These are phyloP conservation scores for Drosophila novamexicana DNA, from an alignment of 1,140 invertebrate genomes.

Conservation along the genomic window DNA sequence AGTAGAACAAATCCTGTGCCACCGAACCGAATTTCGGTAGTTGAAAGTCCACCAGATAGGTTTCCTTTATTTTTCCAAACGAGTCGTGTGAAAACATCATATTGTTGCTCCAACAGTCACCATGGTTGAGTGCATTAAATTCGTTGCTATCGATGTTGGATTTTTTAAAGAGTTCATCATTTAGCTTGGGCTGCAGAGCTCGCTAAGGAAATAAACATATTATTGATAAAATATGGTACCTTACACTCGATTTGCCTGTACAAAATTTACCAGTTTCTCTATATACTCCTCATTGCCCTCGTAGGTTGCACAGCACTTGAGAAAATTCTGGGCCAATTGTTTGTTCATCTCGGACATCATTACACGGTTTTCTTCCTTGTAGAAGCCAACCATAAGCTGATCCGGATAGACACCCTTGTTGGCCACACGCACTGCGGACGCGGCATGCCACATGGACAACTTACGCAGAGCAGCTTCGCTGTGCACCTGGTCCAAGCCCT, in stretches of 20 bases:
- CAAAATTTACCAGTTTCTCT: constrained; percentile 53
- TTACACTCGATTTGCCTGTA: background rate
- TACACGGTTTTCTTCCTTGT: constrained; percentile 41
- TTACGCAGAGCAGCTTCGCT: constrained; percentile 84
- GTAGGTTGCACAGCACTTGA: constrained; percentile 49
- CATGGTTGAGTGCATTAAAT: constrained; percentile 88
- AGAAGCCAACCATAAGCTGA: constrained; percentile 35
- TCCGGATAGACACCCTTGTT: constrained; percentile 82
- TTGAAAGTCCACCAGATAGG: constrained; percentile 69
- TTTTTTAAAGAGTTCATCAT: constrained; percentile 45
- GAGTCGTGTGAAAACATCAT: constrained; percentile 87
- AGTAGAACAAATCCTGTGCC: constrained; percentile 66
- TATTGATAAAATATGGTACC: background rate
- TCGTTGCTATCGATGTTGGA: constrained; percentile 77
- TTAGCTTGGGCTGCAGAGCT: constrained; percentile 16
- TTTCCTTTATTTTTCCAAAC: constrained; percentile 77
- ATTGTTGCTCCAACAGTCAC: constrained; percentile 86
- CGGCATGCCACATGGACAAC: constrained; percentile 86
- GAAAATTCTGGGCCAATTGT: constrained; percentile 21
- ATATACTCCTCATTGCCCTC: constrained; percentile 55
- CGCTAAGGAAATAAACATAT: constrained; percentile 14
- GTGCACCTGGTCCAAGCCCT: constrained; percentile 85
- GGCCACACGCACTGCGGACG: constrained; percentile 79
- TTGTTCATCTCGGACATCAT: constrained; percentile 54
- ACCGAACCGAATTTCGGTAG: constrained; percentile 62